Conservation (phyloP, 2,113 vertebrate species). For the Formicarius rufipectus region DNA sequence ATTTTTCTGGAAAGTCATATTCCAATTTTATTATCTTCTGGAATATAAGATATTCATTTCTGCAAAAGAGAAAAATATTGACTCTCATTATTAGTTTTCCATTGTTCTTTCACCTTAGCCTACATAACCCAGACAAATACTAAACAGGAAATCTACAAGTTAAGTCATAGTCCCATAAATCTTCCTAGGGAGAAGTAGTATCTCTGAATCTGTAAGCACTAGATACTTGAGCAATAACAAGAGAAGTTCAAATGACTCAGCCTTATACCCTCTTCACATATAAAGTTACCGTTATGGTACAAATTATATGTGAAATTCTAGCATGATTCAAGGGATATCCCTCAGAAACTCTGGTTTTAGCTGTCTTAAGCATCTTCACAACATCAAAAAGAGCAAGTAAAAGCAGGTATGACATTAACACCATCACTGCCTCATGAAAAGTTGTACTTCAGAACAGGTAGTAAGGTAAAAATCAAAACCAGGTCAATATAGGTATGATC, state of each 20-base stretch:
- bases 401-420: neutral
- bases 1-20: slow-evolving; percentile 99
- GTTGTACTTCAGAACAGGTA: neutral
- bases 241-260: neutral
- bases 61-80: slow-evolving; percentile 68
- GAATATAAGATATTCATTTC: slow-evolving; percentile 99
- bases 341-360: neutral
- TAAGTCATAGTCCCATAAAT: neutral
- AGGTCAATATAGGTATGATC: neutral
- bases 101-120: neutral
- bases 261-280: neutral
- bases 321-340: neutral
- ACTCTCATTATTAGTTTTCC: neutral
- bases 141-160: neutral
- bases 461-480: neutral
- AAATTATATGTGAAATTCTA: neutral
- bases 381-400: neutral
- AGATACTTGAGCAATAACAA: neutral
- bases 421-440: neutral
- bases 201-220: neutral
- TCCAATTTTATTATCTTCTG: slow-evolving; percentile 99
- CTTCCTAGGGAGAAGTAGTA: neutral
- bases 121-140: neutral
- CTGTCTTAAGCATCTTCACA: neutral
- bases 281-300: neutral